phyloP scores from a whole-genome alignment of 2,113 vertebrate genomes.

The Arothron firmamentum region DNA sequence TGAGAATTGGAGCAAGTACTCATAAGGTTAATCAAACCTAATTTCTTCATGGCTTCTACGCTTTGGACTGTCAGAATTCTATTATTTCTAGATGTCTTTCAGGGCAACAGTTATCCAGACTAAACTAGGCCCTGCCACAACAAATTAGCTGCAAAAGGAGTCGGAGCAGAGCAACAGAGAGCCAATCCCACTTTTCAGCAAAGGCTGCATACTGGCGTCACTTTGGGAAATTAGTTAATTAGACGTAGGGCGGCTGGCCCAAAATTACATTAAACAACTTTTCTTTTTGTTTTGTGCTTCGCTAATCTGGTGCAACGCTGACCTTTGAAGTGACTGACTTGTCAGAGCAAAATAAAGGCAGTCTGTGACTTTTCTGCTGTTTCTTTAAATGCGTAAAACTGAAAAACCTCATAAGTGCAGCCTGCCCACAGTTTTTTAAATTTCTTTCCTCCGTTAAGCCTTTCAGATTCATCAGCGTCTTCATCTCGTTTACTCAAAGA shows the following conservation, averaged over 20 bases:
- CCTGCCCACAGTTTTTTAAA: neutral
- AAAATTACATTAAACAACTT: constrained; percentile 36
- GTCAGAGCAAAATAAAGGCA: no score
- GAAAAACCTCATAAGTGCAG: constrained; percentile 77
- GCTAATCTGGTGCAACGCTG: constrained; percentile 10
- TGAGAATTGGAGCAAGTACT: constrained; percentile 76
- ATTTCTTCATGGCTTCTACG: constrained; percentile 68
- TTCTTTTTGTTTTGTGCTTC: constrained; percentile 34
- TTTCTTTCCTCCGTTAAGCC: constrained; percentile 56
- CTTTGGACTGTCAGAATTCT: constrained; percentile 56
- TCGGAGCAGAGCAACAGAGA: constrained; percentile 50
- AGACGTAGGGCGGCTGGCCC: constrained; percentile 27
- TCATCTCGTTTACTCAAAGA: constrained; percentile 77
- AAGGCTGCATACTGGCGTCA: constrained; percentile 28
- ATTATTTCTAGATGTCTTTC: constrained; percentile 66
- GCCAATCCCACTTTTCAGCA: constrained; percentile 56
- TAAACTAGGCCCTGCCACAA: constrained; percentile 62
- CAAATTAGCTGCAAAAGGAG: constrained; percentile 61
- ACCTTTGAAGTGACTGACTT: constrained; percentile 27
- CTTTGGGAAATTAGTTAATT: constrained; percentile 58
- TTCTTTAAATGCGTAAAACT: constrained; percentile 72
- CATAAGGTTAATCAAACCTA: constrained; percentile 74
- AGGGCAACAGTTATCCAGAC: constrained; percentile 65
- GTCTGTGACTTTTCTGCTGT: constrained; percentile 80
- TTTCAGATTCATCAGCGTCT: constrained; percentile 78